Conservation (phyloP, 2,888 invertebrate species). For the Cephus rjabovi region DNA sequence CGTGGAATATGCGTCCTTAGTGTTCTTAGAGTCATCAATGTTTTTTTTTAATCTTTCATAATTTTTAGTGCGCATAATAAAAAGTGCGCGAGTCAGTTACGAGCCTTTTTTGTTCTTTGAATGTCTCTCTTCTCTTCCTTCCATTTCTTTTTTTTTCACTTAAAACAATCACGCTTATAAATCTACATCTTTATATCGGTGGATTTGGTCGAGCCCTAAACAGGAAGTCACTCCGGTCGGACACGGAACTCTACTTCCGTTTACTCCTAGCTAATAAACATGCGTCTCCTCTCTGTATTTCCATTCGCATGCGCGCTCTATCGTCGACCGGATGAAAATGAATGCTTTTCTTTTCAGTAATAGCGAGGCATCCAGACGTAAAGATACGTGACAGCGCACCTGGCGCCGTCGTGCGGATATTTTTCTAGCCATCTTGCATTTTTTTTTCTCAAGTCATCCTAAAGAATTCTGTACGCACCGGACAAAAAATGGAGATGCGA, state of each 20-base stretch:
- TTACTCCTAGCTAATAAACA: neutral
- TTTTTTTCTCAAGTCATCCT: neutral
- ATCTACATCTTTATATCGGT: neutral
- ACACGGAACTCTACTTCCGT: neutral
- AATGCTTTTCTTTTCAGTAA: neutral
- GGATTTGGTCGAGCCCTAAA: neutral
- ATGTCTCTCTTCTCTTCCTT: constrained; percentile 6
- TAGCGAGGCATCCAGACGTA: neutral
- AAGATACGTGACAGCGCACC: neutral
- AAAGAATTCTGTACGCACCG: neutral
- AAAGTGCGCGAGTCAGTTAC: neutral
- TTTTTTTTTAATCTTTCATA: neutral
- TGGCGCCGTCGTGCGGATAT: neutral
- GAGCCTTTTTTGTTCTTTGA: constrained; percentile 7
- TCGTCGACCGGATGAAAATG: neutral
- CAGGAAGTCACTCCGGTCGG: neutral
- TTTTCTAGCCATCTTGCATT: neutral
- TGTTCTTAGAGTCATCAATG: neutral
- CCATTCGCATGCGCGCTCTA: neutral
- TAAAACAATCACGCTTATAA: neutral
- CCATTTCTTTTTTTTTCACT: neutral
- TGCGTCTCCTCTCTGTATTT: neutral
- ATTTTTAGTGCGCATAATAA: neutral
- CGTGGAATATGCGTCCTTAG: constrained; percentile 12
- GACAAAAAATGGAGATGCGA: neutral